phyloP scores from a whole-genome alignment of 2,888 invertebrate genomes.

The Trichopoda pennipes region DNA sequence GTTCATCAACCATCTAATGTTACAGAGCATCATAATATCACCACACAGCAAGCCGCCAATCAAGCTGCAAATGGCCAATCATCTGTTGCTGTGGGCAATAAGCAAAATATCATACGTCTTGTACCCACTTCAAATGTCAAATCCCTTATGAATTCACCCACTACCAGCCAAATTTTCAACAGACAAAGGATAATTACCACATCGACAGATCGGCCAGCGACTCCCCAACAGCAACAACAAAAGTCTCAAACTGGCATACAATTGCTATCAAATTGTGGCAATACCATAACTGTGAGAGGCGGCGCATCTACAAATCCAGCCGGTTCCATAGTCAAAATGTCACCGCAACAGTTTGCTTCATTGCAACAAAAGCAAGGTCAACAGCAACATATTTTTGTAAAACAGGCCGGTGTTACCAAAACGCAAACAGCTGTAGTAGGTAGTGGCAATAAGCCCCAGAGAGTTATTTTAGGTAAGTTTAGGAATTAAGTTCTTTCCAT shows the following conservation, averaged over 20 bases:
- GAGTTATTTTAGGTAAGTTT: constrained; percentile 75
- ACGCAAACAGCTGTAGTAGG: constrained; percentile 57
- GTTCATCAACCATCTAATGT: constrained; percentile 67
- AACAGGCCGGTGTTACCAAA: constrained; percentile 65
- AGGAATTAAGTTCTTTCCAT: too few species aligned
- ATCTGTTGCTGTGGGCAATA: constrained; percentile 50
- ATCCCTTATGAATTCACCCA: constrained; percentile 34
- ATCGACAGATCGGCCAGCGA: constrained; percentile 53
- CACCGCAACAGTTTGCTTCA: constrained; percentile 77
- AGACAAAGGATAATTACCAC: constrained; percentile 49
- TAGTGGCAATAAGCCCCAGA: constrained; percentile 71
- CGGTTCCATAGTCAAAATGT: constrained; percentile 77
- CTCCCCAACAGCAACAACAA: constrained; percentile 53
- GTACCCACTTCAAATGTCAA: constrained; percentile 65
- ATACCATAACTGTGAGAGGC: constrained; percentile 46
- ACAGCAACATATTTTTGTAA: constrained; percentile 74
- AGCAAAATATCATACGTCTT: constrained; percentile 69
- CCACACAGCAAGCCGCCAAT: constrained; percentile 15
- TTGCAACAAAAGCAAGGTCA: constrained; percentile 78
- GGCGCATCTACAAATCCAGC: constrained; percentile 35
- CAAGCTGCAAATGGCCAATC: constrained; percentile 24
- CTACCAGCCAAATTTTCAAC: constrained; percentile 42
- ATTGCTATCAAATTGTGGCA: constrained; percentile 50
- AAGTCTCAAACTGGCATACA: constrained; percentile 51
- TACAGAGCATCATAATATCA: constrained; percentile 25